These are phyloP conservation scores for Kryptopterus vitreolus DNA, from an alignment of 2,797 vertebrate species.

Conservation along the genomic window DNA sequence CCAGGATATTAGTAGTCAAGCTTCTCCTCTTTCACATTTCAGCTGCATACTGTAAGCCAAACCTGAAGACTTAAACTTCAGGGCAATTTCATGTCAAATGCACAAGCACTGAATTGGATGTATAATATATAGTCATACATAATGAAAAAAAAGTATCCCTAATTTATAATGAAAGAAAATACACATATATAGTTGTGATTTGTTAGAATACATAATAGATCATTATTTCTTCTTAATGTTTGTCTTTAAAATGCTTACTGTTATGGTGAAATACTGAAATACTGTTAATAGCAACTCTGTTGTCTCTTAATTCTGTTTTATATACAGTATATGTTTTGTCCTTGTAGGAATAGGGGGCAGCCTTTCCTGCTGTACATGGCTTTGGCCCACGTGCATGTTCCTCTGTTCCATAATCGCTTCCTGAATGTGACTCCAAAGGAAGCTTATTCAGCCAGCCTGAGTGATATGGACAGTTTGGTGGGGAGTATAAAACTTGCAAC, in stretches of 20 bases:
- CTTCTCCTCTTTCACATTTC: slow-evolving; percentile 43
- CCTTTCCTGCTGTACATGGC: slow-evolving; percentile 91
- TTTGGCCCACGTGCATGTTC: slow-evolving; percentile 93
- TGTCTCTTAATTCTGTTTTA: neutral
- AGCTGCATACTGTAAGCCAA: slow-evolving; percentile 30
- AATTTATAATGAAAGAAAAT: too few relatives aligned
- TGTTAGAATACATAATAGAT: neutral
- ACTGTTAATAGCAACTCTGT: neutral
- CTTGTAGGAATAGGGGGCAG: slow-evolving; percentile 70
- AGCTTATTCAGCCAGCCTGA: slow-evolving; percentile 75
- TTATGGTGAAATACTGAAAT: neutral
- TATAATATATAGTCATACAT: neutral
- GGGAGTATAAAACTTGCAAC: slow-evolving; percentile 76
- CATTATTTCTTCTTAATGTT: neutral
- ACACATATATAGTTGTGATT: too few relatives aligned
- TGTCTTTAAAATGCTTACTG: neutral
- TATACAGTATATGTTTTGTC: slow-evolving; percentile 30
- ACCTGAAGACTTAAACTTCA: slow-evolving; percentile 14
- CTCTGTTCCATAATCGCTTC: slow-evolving; percentile 66
- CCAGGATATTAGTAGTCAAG: slow-evolving; percentile 24
- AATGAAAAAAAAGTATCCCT: too few relatives aligned
- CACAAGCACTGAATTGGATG: neutral
- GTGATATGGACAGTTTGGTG: slow-evolving; percentile 88
- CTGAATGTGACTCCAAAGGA: slow-evolving; percentile 32
- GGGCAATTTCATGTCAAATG: neutral